Base-by-base conservation (phyloP, 92 coral and sea anemone species). In the Metridium senile region DNA sequence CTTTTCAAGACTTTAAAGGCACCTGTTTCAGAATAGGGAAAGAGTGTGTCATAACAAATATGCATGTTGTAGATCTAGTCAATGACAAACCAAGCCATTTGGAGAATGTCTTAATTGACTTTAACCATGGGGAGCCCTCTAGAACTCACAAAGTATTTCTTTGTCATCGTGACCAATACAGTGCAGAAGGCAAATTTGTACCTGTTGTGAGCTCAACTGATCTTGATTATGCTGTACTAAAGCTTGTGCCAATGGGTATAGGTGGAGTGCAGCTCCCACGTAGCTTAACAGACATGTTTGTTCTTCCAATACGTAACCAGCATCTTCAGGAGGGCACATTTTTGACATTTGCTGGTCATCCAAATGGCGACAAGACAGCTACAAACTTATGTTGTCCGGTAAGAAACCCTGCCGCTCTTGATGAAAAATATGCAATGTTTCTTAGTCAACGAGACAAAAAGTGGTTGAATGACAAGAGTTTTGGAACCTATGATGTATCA, bases 11-110 rank as follows among this genome's bases (percentile, higher is more conserved):
- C 6, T 65, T 26, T 32, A 19, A 26, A 30, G 71, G 71, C 13
- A 26, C 76, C 0, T 71, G 76, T 71, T 71, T 71, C 22, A 58
- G 58, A 28, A 22, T 71, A 27, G 64, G 76, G 13, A 16, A 62
- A 4, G 29, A 19, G 39, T 71, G 0, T 54, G 62, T 71, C 29
- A 71, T 71, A 1, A 71, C 76, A 23, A 71, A 71, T 53, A 23
- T 13, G 0, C 76, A 71, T 71, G 76, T 71, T 54, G 10, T 27
- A 1, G 19, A 71, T 0, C 6, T 26, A 0, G 20, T 58, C 26
- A 54, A 46, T 6, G 32, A 30, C 17, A n/a, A 11, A 21, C 0
- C 0, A 29, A 39, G 63, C 9, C 11, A 2, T 9, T 29, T 71
- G n/a, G 49, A 28, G 30, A 26, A 3, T 3, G 52, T 49, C 20